Conservation (phyloP, 1,140 invertebrate genomes). For the Ectropis grisescens region DNA sequence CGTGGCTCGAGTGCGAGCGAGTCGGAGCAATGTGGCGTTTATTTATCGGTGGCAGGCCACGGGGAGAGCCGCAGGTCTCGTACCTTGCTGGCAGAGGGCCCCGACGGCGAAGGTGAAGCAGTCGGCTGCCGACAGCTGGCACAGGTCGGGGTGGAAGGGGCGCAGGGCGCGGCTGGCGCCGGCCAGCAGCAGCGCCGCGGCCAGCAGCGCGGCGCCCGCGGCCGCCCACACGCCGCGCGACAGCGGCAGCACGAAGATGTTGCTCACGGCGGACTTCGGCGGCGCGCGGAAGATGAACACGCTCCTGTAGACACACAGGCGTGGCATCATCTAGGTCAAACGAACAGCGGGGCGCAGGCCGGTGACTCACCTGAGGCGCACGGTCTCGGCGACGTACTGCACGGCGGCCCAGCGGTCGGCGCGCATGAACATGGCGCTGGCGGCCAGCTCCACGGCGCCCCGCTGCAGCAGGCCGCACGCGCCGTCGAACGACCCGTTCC, state of each 20-base stretch:
- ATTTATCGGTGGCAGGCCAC: too few relatives aligned
- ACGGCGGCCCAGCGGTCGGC: conserved; percentile 60
- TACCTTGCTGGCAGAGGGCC: conserved; percentile 76
- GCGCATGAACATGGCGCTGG: conserved; percentile 70
- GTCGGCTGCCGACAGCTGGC: conserved; percentile 46
- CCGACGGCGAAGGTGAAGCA: conserved; percentile 67
- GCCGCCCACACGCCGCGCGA: conserved; percentile 73
- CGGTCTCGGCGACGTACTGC: conserved; percentile 69
- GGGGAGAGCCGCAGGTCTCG: too few relatives aligned
- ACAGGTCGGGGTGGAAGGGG: conserved; percentile 18
- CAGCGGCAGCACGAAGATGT: conserved; percentile 78
- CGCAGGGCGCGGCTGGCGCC: conserved; percentile 21
- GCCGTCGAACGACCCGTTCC: conserved; percentile 70
- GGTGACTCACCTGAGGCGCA: conserved; percentile 43
- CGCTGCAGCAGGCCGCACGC: conserved; percentile 66
- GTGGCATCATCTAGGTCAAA: conserved; percentile 43
- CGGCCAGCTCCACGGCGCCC: conserved; percentile 63
- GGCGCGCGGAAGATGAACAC: conserved; percentile 75
- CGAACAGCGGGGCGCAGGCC: conserved; percentile 63
- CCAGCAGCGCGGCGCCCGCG: conserved; percentile 33
- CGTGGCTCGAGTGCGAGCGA: too few relatives aligned
- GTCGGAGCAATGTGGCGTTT: too few relatives aligned
- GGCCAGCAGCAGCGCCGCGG: conserved; percentile 28
- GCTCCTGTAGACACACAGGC: conserved; percentile 19
- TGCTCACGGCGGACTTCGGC: conserved; percentile 74